phyloP scores from a whole-genome alignment of 2,888 invertebrate species.

The Trichacis sp. region DNA sequence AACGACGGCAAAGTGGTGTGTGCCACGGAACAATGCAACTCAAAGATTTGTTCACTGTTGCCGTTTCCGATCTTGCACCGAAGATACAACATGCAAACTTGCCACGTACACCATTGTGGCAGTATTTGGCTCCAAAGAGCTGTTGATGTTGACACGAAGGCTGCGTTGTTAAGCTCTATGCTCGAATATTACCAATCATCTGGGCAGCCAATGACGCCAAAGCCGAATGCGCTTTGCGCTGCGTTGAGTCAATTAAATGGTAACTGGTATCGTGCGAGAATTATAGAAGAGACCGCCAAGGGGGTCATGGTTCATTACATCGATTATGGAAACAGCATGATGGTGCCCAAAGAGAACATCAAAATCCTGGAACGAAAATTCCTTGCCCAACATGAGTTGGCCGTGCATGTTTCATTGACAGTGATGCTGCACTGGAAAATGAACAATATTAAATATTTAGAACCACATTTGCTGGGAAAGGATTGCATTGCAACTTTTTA shows the following conservation, averaged over 20 bases:
- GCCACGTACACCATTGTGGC: slow-evolving; percentile 73
- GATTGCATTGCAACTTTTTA: slow-evolving; percentile 72
- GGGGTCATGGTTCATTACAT: slow-evolving; percentile 73
- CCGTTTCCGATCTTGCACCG: slow-evolving; percentile 75
- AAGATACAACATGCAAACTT: slow-evolving; percentile 73
- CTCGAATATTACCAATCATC: slow-evolving; percentile 72
- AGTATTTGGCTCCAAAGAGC: slow-evolving; percentile 76
- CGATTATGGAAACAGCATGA: slow-evolving; percentile 81
- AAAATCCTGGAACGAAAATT: slow-evolving; percentile 64
- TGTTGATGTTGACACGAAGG: slow-evolving; percentile 70
- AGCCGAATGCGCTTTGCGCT: slow-evolving; percentile 73
- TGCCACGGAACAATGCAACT: slow-evolving; percentile 61
- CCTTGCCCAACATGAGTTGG: slow-evolving; percentile 55
- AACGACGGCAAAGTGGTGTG: slow-evolving; percentile 47
- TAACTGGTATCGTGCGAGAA: slow-evolving; percentile 80
- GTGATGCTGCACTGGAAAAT: slow-evolving; percentile 56
- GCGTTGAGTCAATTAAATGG: slow-evolving; percentile 74
- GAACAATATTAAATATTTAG: slow-evolving; percentile 66
- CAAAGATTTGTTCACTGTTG: slow-evolving; percentile 72
- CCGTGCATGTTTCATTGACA: slow-evolving; percentile 57
- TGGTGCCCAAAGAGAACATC: slow-evolving; percentile 68
- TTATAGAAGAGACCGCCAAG: slow-evolving; percentile 68
- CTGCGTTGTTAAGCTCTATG: slow-evolving; percentile 71
- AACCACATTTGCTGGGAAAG: slow-evolving; percentile 64
- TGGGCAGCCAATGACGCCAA: slow-evolving; percentile 70